Evolutionary conservation across 2,113 vertebrate species (phyloP), one percentile per base, ranked within the genome.

Genomic region (Dromas ardeola): DNA sequence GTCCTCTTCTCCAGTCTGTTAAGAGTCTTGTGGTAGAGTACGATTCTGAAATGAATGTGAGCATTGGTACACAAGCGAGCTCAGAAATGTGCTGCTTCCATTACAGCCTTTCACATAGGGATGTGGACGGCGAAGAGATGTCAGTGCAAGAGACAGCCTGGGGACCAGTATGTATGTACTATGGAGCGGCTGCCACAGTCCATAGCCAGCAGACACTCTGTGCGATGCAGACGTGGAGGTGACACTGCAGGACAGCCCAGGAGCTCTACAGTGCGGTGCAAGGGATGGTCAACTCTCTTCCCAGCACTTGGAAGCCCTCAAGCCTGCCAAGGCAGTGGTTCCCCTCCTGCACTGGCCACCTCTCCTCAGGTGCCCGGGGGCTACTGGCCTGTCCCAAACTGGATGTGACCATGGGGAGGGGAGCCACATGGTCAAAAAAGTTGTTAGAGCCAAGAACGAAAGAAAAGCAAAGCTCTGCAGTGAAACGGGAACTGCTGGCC

Each of bases 21-120:
- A 55, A 73, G 19, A 55, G 45, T 17, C 14, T 62, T 26, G 11
- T 18, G 11, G 43, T 47, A 15, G 27, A 79, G n/a, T 1, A 45
- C 0, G 5, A 73, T 32, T 58, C 45, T 14, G 49, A 79, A 88
- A 87, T 70, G 32, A 70, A 71, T 34, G 38, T 9, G 32, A 79
- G n/a, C 15, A 38, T 2, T 10, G 34, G 18, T 52, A 55, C 13
- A 49, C 26, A 61, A 38, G 7, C 23, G 38, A 0, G 1, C 45
- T 69, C 50, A 73, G 74, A 81, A 90, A 88, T 0, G 0, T 17
- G 38, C 26, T 43, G 15, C 29, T 56, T 69, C 5, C 19, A 7
- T 70, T 40, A 77, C 0, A 70, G 36, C 15, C 29, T 65, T 86
- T 61, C 23, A 66, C 0, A 0, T 1, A 22, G 27, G 13, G 34